Evolutionary conservation across 2,113 vertebrate species (phyloP), one percentile per base, ranked within the genome.

Genomic region (Seriola dumerili): DNA sequence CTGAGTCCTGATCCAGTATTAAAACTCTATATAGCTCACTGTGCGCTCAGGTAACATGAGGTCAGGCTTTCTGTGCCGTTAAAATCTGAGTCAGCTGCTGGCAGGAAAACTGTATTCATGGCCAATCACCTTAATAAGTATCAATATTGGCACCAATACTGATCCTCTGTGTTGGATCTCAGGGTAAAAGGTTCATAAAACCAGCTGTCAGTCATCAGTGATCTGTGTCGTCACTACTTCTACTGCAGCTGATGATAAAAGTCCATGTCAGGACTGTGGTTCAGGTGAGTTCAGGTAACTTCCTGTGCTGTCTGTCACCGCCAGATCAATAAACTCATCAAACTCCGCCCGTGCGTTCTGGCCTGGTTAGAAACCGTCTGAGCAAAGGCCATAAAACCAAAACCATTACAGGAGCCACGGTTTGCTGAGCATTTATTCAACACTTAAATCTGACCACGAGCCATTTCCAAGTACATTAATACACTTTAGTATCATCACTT

Each of bases 361-460:
- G 23, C 55, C 40, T 48, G 32, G 67, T 80, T 12, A 62, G 23
- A 76, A 16, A 16, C 14, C 1, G 12, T 50, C 59, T 66, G 71
- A 77, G 55, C 25, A 12, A 57, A 29, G 55, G 21, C 70, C 23
- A 55, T 83, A 48, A 80, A 82, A 52, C 66, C 61, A 5, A 50
- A 80, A 50, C 44, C 77, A 68, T 76, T 86, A 86, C 23, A 64
- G 76, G 34, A 76, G 40, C 62, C n/a, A 42, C 40, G 0, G 42
- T 36, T 72, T 34, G 57, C 65, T 36, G 61, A 72, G 76, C 79
- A 58, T 82, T 85, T 59, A 78, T 70, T 44, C 82, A 74, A 83
- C 83, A 71, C 80, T 85, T 58, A 29, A 57, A 38, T 48, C 71
- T 21, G 66, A 89, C 85, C 71, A 57, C 75, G 55, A 34, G 68